A percentile compares a stretch with the other conserved stretches of the same genome.
phyloP scores from a whole-genome alignment of 2,113 vertebrate species.

The Alaudala cheleensis region DNA sequence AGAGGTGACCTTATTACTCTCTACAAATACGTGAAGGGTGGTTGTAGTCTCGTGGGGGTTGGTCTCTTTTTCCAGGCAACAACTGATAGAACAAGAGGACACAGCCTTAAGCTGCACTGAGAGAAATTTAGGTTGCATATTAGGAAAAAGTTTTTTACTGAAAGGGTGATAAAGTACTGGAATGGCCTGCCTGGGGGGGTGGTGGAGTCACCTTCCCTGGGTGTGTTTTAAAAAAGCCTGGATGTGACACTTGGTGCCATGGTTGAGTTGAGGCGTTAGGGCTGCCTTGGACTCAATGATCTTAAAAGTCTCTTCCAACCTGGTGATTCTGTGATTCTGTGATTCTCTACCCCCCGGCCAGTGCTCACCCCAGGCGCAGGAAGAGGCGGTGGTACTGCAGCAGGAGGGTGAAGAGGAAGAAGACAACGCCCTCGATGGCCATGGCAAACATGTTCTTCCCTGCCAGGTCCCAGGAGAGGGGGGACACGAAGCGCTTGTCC shows the following conservation, averaged over 20 bases:
- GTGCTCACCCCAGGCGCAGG: slow-evolving; percentile 78
- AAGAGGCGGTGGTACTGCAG: slow-evolving; percentile 84
- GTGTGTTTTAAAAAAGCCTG: not conserved
- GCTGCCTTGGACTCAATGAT: not conserved
- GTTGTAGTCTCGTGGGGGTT: not conserved
- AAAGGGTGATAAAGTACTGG: not conserved
- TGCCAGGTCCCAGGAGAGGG: slow-evolving; percentile 89
- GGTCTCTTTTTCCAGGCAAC: not conserved
- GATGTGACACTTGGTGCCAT: not conserved
- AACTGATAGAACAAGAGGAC: not conserved
- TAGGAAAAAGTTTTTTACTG: not conserved
- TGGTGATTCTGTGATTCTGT: not conserved
- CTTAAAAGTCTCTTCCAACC: not conserved
- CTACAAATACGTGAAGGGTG: too few species aligned
- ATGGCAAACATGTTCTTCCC: slow-evolving; percentile 93
- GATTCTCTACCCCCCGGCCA: accelerated
- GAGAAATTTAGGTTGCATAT: not conserved
- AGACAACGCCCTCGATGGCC: slow-evolving; percentile 85
- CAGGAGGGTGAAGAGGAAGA: slow-evolving; percentile 89
- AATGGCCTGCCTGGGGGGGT: not conserved
- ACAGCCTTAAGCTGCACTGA: accelerated
- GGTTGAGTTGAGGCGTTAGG: not conserved
- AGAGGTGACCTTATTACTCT: not conserved
- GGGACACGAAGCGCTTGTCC: slow-evolving; percentile 83
- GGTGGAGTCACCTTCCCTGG: not conserved